phyloP scores from a whole-genome alignment of 2,113 vertebrate genomes.

The Actenoides hombroni region DNA sequence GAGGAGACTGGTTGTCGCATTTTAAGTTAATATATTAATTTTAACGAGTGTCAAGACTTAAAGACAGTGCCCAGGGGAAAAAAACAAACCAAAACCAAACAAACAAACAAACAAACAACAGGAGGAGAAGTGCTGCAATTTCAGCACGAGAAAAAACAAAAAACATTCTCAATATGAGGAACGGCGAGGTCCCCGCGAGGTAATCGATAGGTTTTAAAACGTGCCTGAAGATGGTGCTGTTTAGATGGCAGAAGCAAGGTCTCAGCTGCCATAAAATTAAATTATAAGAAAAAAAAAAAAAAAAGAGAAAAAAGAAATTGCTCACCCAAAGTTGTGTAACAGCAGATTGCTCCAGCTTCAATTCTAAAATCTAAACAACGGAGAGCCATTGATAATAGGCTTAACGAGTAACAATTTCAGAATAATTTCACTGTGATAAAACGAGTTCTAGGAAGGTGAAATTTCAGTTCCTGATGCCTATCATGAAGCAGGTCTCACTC shows the following conservation, averaged over 20 bases:
- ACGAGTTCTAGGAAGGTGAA: not conserved
- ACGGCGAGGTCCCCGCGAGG: fast-evolving
- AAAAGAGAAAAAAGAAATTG: not conserved
- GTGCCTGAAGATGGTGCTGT: conserved; percentile 68
- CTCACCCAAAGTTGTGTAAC: not conserved
- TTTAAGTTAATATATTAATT: not conserved
- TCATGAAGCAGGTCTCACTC: not conserved
- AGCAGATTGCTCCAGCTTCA: not conserved
- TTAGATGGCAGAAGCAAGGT: conserved; percentile 21
- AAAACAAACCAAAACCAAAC: not conserved
- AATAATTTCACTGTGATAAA: not conserved
- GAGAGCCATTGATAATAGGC: not conserved
- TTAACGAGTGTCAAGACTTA: not conserved
- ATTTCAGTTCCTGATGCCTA: fast-evolving
- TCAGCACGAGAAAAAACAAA: not conserved
- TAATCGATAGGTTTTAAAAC: not conserved
- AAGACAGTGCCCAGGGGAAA: not conserved
- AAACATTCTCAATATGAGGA: not conserved
- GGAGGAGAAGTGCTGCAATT: not conserved
- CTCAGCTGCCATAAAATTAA: not conserved
- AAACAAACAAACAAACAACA: not conserved
- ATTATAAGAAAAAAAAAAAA: not conserved
- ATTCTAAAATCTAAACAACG: not conserved
- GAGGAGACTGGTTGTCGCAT: fast-evolving
- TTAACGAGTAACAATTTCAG: not conserved